Percentiles rank a stretch among this genome's conserved stretches.
Evolutionary conservation across 2,113 vertebrate species (phyloP).

Genomic region (Nettapus auritus): DNA sequence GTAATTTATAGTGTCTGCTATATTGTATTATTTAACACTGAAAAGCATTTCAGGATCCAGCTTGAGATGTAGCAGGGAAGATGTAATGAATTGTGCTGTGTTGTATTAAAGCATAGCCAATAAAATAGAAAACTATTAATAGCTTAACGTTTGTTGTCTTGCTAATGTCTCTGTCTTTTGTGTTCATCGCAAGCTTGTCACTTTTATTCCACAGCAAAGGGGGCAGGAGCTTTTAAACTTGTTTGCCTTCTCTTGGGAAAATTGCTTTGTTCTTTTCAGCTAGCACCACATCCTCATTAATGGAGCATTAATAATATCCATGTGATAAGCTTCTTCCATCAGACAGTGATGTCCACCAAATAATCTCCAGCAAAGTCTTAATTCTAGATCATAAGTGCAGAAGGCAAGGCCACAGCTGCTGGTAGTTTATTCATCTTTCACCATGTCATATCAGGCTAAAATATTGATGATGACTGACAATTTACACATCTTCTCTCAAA

Average conservation of each 20-base stretch:
- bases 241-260: background rate
- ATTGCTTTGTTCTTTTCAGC: background rate
- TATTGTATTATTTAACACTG: conserved; percentile 60
- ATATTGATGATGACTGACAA: conserved; percentile 42
- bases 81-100: conserved; percentile 27
- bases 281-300: background rate
- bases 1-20: conserved; percentile 42
- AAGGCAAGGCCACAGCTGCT: background rate
- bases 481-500: conserved; percentile 39
- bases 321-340: background rate
- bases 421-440: conserved; percentile 31
- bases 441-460: conserved; percentile 29
- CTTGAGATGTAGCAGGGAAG: conserved; percentile 8
- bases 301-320: conserved; percentile 13
- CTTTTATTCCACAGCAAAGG: background rate
- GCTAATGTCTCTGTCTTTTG: conserved; percentile 14
- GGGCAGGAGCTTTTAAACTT: conserved; percentile 18
- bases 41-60: conserved; percentile 30
- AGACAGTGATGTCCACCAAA: background rate
- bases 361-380: conserved; percentile 26
- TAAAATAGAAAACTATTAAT: conserved; percentile 36
- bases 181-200: conserved; percentile 2
- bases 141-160: conserved; percentile 8
- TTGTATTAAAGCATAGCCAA: conserved; percentile 1
- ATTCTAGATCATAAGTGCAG: background rate